Conservation (phyloP, 1,140 invertebrate species). For the Drosophila ambigua region DNA sequence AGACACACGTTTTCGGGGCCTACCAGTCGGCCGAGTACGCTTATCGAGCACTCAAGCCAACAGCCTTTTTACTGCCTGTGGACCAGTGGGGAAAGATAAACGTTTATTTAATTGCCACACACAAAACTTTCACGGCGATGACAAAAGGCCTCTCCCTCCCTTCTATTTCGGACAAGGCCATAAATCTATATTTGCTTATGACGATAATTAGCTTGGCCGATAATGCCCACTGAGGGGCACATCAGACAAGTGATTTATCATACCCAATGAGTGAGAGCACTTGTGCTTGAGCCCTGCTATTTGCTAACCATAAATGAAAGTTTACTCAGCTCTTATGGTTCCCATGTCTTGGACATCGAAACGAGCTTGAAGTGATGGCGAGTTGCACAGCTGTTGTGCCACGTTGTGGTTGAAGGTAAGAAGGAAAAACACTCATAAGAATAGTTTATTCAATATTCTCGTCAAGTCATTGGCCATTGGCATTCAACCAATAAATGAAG, state of each 20-base stretch:
- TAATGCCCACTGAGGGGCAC: not conserved
- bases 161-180: slow-evolving; percentile 3
- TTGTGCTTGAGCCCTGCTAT: slow-evolving; percentile 4
- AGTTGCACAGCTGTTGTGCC: too few species aligned
- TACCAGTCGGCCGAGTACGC: slow-evolving; percentile 16
- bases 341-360: not conserved
- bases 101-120: slow-evolving; percentile 64
- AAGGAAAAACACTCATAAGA: too few species aligned
- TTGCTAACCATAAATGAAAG: slow-evolving; percentile 11
- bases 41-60: slow-evolving; percentile 60
- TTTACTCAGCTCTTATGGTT: not conserved
- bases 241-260: slow-evolving; percentile 34
- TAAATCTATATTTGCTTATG: slow-evolving; percentile 36
- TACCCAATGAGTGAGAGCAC: slow-evolving; percentile 28
- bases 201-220: slow-evolving; percentile 23
- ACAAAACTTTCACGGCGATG: slow-evolving; percentile 34
- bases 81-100: slow-evolving; percentile 47
- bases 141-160: not conserved
- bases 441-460: too few species aligned
- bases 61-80: slow-evolving; percentile 44
- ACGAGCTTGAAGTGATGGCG: not conserved
- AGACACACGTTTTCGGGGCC: slow-evolving; percentile 44
- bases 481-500: too few species aligned
- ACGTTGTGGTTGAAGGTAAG: too few species aligned
- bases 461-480: too few species aligned